Evolutionary conservation across 2,797 vertebrate species (phyloP), one percentile per base, ranked within the genome.

Genomic region (Microctenopoma stevenorrisi): DNA sequence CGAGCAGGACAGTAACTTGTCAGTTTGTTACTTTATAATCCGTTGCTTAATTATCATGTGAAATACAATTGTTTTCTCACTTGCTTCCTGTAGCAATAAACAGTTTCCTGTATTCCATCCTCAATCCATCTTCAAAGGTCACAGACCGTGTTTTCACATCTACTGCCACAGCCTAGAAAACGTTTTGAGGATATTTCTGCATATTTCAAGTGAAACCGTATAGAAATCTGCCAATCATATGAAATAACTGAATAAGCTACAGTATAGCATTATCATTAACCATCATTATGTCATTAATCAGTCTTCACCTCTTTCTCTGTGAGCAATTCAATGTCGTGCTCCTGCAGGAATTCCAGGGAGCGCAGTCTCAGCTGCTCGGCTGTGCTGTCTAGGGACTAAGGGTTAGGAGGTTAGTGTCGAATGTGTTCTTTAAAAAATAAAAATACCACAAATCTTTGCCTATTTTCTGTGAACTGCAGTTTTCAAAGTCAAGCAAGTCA

Each of bases 81-180:
- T 78, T 97, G 95, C 91, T 98, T 84, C 98, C 98, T 9, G 97
- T 97, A 0, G 96, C 97, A 82, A 99, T 95, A 64, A 99, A 94
- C 64, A 99, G 94, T 71, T 98, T 98, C 90, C 95, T 97, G 86
- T 97, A 99, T 78, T 98, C 97, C 94, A 99, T 96, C 90, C 95
- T 96, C 86, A 96, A 94, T 55, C 97, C 97, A 11, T 98, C 96
- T 68, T 96, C 96, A 93, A 99, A 98, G 37, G 94, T 93, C 0
- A 94, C 96, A 22, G 89, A 95, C 89, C 95, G 96, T 75, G 91
- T 95, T 91, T 96, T 97, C 60, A 96, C 89, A 11, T 99, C 98
- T 74, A 99, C 86, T 0, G 95, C 95, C 0, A 95, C 94, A 67
- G 95, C 96, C 98, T 99, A 72, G 69, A 91, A 88, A 57, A 66